Conservation (phyloP, 1,140 invertebrate genomes). For the Mycetomoellerius zeteki region DNA sequence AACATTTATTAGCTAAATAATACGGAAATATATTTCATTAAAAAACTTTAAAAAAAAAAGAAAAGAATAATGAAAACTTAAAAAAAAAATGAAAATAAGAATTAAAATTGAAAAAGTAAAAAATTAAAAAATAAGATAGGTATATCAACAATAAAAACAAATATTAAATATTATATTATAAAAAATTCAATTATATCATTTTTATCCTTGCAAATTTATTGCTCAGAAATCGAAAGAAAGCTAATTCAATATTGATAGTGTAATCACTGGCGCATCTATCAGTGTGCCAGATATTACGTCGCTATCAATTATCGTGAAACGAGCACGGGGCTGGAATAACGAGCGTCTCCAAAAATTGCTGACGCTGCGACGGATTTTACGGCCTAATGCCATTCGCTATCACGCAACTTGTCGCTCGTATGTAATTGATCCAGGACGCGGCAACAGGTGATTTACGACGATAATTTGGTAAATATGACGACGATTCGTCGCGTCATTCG, state of each 20-base stretch:
- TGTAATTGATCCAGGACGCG: conserved; percentile 44
- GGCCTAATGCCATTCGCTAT: conserved; percentile 32
- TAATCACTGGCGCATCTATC: background rate
- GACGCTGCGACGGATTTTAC: conserved; percentile 41
- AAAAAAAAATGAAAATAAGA: conserved; percentile 5
- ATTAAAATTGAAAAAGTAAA: background rate
- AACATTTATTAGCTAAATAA: background rate
- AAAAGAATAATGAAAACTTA: too few species aligned
- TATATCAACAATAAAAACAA: background rate
- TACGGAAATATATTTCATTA: background rate
- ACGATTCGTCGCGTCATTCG: conserved; percentile 38
- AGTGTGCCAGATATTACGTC: background rate
- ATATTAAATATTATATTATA: background rate
- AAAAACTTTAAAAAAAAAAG: background rate
- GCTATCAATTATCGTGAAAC: conserved; percentile 42
- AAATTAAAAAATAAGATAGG: background rate
- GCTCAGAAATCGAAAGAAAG: too few species aligned
- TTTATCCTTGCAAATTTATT: background rate
- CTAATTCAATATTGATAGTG: background rate
- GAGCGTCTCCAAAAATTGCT: conserved; percentile 51
- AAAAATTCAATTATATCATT: background rate
- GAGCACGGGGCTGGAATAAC: conserved; percentile 4
- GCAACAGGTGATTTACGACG: conserved; percentile 70
- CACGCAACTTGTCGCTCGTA: conserved; percentile 52
- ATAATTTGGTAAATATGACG: conserved; percentile 61